A percentile compares a stretch with the other conserved stretches of the same genome.
These are phyloP conservation scores for Micropterix aruncella DNA, from an alignment of 2,888 invertebrate species.

Conservation along the genomic window DNA sequence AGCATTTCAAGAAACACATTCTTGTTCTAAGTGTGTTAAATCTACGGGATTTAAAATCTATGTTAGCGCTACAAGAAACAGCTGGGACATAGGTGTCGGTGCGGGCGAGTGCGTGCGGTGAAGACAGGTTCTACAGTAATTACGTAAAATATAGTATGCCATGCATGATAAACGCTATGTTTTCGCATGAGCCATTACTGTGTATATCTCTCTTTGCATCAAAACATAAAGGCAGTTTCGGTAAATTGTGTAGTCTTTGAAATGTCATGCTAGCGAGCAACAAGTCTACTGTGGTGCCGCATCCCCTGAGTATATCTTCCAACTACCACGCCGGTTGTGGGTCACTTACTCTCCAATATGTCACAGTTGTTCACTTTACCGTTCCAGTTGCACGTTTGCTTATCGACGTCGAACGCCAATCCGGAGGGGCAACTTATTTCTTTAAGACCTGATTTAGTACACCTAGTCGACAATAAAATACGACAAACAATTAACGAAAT, in stretches of 20 bases:
- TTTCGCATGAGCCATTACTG: no score
- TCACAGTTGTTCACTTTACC: slow-evolving; percentile 95
- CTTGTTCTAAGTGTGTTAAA: no score
- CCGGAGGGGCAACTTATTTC: slow-evolving; percentile 94
- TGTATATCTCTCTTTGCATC: no score
- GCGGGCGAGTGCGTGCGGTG: no score
- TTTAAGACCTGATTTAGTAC: slow-evolving; percentile 91
- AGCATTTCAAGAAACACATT: no score
- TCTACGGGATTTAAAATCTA: no score
- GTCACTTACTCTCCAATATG: slow-evolving; percentile 89
- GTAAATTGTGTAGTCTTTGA: neutral
- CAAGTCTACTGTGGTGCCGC: slow-evolving; percentile 10
- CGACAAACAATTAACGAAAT: slow-evolving; percentile 26
- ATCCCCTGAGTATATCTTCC: slow-evolving; percentile 6
- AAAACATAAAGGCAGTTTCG: no score
- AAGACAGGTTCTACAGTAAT: no score
- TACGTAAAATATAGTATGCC: no score
- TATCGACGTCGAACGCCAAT: slow-evolving; percentile 94
- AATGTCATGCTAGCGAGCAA: slow-evolving; percentile 10
- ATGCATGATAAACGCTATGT: no score
- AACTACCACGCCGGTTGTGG: slow-evolving; percentile 4
- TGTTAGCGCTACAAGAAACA: no score
- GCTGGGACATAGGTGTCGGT: no score
- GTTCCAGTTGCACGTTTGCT: slow-evolving; percentile 98
- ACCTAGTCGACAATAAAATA: slow-evolving; percentile 40